Base-by-base conservation (phyloP, 2,888 invertebrate genomes). In the Ethmia dodecea region DNA sequence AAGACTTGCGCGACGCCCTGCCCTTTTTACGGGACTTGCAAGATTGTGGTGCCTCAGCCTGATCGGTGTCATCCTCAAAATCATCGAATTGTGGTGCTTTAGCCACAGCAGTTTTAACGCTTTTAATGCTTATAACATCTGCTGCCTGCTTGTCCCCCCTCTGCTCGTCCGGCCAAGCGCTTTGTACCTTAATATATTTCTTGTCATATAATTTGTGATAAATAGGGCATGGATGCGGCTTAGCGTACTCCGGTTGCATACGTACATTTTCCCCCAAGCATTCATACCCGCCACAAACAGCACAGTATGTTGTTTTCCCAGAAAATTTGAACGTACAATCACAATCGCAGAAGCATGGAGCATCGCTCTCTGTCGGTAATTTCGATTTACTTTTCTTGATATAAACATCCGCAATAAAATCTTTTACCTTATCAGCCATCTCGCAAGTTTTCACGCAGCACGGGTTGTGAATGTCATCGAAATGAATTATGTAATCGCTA, bases 171-270 rank as follows among this genome's bases (percentile, higher is more conserved):
- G 74, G 69, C 75, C 77, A 84, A 2, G 76, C 72, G 43, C 60
- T 78, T 24, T 52, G 49, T 5, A 66, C 64, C 46, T 65, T 63
- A 29, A 80, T 68, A 6, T 57, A 53, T 12, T 60, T 64, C 52
- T 63, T 81, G 44, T 84, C 74, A 39, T 84, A 86, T 29, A 79
- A 33, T 37, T 84, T 84, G 36, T 86, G 75, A 42, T 81, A 86
- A 6, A 86, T 64, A 1, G 86, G 86, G 47, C 86, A 86, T 5
- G 86, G 84, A 33, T 79, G 75, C 3, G 84, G 83, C 39, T 66
- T 73, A 1, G 56, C 55, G 39, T 60, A 72, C 11, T 60, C 67
- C 1, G 84, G 83, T 45, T 73, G 55, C 35, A 66, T 45, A 41
- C 50, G 59, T 50, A 76, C 67, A 43, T 84, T 83, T 18, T 72